Base-by-base conservation (phyloP, 1,140 invertebrate species). In the Drosophila biarmipes region DNA sequence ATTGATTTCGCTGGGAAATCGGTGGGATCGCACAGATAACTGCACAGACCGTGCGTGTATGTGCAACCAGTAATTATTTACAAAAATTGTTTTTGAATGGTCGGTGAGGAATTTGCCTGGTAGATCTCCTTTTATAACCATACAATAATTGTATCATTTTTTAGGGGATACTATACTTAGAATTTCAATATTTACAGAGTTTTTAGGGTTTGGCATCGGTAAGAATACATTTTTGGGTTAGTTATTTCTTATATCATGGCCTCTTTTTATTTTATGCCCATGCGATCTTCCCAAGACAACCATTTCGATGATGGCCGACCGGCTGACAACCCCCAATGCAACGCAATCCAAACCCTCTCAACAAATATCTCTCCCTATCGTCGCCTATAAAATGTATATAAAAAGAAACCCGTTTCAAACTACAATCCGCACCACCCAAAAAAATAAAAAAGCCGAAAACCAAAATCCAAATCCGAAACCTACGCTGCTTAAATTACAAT, bases 401-500 rank as follows among this genome's bases (percentile, higher is more conserved):
- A 69, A 46, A 34, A 37, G n/a, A 38, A 71, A 56, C 64, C 49
- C 42, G 63, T 61, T 74, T 49, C 40, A 63, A 61, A 59, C 73
- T 72, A 59, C 48, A 56, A 72, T 56, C 46, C 29, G 43, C 67
- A 66, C 59, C 67, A 66, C 48, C 40, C 53, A 52, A 35, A 62
- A 51, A 46, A 7, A 12, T n/a, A 42, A 57, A 59, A 37, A 53
- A 51, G 24, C 11, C n/a, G 24, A 49, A 57, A 61, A 37, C 37
- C 38, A 45, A 64, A 71, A 64, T 21, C 35, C 46, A 53, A 68
- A 58, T 74, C 42, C 29, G 29, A 40, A 73, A 17, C 19, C 55
- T 45, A 35, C 35, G 63, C 66, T 71, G 67, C 40, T 69, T 69
- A 67, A 74, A 84, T 84, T 73, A 84, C 59, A 85, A 80, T 76